Evolutionary conservation across 1,140 invertebrate genomes (phyloP), one percentile per base, ranked within the genome.

Genomic region (Kradibia gibbosae): DNA sequence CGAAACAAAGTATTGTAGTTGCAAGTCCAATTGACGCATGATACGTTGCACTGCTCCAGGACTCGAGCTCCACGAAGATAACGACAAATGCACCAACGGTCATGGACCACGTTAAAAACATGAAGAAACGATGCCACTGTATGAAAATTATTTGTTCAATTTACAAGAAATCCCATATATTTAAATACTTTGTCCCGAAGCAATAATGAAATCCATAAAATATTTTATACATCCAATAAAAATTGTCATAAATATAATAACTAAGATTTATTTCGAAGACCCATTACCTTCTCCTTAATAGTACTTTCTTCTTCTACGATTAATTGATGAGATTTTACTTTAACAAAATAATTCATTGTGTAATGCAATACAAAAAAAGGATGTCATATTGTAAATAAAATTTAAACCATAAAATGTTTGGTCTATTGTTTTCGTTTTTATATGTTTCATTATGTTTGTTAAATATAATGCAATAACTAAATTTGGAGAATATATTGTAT

Each of bases 81-180:
- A 98, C 89, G 10, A 98, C 93, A 86, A 96, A 95, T 0, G 94
- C 95, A 1, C 92, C 93, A 4, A 96, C 91, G 0, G 96, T 97
- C 82, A 98, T 92, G 53, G 93, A 74, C 94, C 96, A 96, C 0
- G 96, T 96, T 2, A 94, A 84, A n/a, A 96, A 90, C 96, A 98
- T 98, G 82, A 97, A 94, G 76, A 95, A 92, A 85, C 96, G 92
- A 91, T 98, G 97, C 93, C 95, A 95, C 96, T 97, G 90, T 39
- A 71, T 50, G 70, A 55, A 81, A 80, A 83, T 78, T 82, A n/a
- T n/a, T 42, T 25, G 0, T 70, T 62, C 13, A 34, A 5, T 62
- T 34, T 10, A 34, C 28, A n/a, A 0, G 3, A 11, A 17, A 4
- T 3, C 7, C 10, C 7, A 45, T 45, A 13, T 45, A 45, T 45